phyloP scores from a whole-genome alignment of 1,140 invertebrate species.

The Sinonovacula constricta region DNA sequence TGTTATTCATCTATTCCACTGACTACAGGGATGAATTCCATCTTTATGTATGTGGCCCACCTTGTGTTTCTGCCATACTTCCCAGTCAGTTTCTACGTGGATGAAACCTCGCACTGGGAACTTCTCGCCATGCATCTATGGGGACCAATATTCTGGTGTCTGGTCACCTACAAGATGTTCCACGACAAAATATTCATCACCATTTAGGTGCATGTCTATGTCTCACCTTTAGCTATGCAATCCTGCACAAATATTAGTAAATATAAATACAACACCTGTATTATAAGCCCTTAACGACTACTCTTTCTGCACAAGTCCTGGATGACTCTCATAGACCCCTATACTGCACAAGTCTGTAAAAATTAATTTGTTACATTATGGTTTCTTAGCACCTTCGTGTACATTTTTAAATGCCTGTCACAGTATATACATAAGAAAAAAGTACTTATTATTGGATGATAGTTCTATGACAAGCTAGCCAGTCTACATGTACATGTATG shows the following conservation, averaged over 20 bases:
- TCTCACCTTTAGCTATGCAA: background rate
- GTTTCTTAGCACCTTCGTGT: too few relatives aligned
- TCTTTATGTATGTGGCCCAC: conserved; percentile 92
- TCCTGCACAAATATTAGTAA: background rate
- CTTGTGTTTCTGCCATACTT: conserved; percentile 87
- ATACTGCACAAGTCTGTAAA: background rate
- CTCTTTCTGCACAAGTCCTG: background rate
- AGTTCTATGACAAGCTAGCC: too few relatives aligned
- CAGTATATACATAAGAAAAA: too few relatives aligned
- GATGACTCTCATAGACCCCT: background rate
- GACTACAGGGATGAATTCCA: conserved; percentile 89
- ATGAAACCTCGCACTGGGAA: conserved; percentile 82
- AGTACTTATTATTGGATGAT: too few relatives aligned
- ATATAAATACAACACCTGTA: background rate
- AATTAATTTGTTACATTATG: too few relatives aligned
- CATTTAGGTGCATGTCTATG: conserved; percentile 43
- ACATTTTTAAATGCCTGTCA: too few relatives aligned
- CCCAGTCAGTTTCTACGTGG: conserved; percentile 84
- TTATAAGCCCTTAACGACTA: background rate
- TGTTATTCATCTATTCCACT: too few relatives aligned
- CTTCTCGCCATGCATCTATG: conserved; percentile 87
- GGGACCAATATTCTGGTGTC: conserved; percentile 89
- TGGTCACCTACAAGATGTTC: conserved; percentile 86
- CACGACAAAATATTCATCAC: conserved; percentile 84
- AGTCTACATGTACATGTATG: too few relatives aligned